Conservation (phyloP, 2,888 invertebrate species). For the Papilio elwesi region DNA sequence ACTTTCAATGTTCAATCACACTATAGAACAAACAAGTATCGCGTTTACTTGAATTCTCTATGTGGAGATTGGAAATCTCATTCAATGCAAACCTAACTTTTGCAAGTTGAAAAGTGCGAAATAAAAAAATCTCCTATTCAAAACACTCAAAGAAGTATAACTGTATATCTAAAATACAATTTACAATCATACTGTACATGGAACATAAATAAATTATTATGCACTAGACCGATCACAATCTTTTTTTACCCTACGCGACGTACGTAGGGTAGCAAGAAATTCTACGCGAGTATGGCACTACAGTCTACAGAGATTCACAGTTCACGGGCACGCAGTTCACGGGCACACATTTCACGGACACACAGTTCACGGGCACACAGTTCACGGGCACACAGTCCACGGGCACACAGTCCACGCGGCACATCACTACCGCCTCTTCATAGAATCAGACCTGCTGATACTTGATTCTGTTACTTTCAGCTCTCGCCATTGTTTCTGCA, state of each 20-base stretch:
- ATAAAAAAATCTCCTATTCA: too few relatives aligned
- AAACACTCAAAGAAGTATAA: neutral
- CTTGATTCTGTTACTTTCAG: constrained; percentile 72
- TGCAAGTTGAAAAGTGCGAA: too few relatives aligned
- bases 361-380: constrained; percentile 1
- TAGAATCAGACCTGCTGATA: constrained; percentile 52
- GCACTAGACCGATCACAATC: constrained; percentile 32
- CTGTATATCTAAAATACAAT: constrained; percentile 8
- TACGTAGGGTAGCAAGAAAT: constrained; percentile 36
- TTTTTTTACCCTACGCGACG: constrained; percentile 24
- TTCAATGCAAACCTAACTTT: too few relatives aligned
- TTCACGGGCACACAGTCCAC: constrained; percentile 6
- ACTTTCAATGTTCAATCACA: neutral
- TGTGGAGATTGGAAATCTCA: too few relatives aligned
- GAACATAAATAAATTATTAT: constrained; percentile 36
- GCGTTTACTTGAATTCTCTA: too few relatives aligned
- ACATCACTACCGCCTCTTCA: constrained; percentile 50
- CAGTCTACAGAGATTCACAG: constrained; percentile 29
- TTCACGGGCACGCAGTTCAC: constrained; percentile 1
- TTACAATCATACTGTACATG: constrained; percentile 26
- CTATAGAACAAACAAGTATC: too few relatives aligned
- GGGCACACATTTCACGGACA: too few relatives aligned
- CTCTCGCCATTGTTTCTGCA: constrained; percentile 80
- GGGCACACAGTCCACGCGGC: constrained; percentile 3
- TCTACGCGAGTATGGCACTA: constrained; percentile 42